A percentile compares a stretch with the other conserved stretches of the same genome.
phyloP scores from a whole-genome alignment of 1,140 invertebrate species.

The Carposina sasakii region DNA sequence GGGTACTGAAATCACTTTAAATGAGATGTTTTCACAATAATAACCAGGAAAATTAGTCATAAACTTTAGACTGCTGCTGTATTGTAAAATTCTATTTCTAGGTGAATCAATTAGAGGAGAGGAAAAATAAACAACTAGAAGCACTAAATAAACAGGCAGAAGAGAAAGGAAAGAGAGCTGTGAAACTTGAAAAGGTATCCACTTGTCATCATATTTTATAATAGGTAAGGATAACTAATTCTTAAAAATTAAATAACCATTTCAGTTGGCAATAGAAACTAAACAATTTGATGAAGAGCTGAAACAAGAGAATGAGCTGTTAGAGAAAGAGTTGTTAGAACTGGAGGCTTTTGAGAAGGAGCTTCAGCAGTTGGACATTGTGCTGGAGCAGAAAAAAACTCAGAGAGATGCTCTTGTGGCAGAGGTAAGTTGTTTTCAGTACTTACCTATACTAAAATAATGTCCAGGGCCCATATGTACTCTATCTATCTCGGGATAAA shows the following conservation, averaged over 20 bases:
- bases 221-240: background rate
- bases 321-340: conserved; percentile 37
- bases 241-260: background rate
- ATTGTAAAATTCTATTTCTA: conserved; percentile 22
- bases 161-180: conserved; percentile 45
- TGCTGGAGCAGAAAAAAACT: conserved; percentile 45
- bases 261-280: conserved; percentile 21
- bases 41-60: too few relatives aligned
- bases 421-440: too few relatives aligned
- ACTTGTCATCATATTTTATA: background rate
- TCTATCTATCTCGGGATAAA: too few relatives aligned
- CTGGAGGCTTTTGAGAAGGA: conserved; percentile 39
- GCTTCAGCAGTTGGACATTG: conserved; percentile 35
- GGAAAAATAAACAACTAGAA: conserved; percentile 42
- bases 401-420: conserved; percentile 39
- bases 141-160: conserved; percentile 49
- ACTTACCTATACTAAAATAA: too few relatives aligned
- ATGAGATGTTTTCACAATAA: background rate
- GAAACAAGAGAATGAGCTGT: conserved; percentile 41
- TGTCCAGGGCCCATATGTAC: too few relatives aligned
- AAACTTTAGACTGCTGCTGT: background rate
- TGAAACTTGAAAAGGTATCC: conserved; percentile 42
- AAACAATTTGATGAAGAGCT: conserved; percentile 49
- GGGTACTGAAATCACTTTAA: too few relatives aligned
- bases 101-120: conserved; percentile 48